A percentile compares a stretch with the other conserved stretches of the same genome.
Evolutionary conservation across 2,888 invertebrate genomes (phyloP).

Genomic region (Drosophila atripex): DNA sequence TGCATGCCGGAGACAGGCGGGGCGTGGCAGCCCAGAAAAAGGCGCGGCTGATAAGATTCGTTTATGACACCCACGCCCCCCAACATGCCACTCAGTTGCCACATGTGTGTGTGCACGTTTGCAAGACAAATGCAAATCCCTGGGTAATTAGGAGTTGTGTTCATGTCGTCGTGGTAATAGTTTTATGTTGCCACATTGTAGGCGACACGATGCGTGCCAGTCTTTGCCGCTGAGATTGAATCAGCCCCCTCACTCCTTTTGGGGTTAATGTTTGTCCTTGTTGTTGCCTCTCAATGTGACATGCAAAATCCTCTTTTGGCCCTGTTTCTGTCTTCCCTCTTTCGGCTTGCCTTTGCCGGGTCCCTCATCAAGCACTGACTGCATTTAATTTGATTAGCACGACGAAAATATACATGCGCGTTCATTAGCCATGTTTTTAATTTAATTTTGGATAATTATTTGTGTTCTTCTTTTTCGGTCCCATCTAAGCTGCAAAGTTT

Average conservation of each 20-base stretch:
- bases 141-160: constrained; percentile 81
- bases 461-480: constrained; percentile 7
- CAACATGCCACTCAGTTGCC: constrained; percentile 42
- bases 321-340: constrained; percentile 4
- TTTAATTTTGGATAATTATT: constrained; percentile 61
- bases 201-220: constrained; percentile 65
- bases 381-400: constrained; percentile 73
- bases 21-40: constrained; percentile 50
- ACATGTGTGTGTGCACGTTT: constrained; percentile 30
- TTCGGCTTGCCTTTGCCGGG: neutral
- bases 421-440: constrained; percentile 70
- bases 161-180: constrained; percentile 79
- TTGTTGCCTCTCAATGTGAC: constrained; percentile 38
- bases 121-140: constrained; percentile 80
- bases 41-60: constrained; percentile 68
- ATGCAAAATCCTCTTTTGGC: constrained; percentile 30
- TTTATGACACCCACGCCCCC: constrained; percentile 70
- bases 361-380: constrained; percentile 54
- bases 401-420: constrained; percentile 49
- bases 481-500: constrained; percentile 32
- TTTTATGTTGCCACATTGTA: constrained; percentile 79
- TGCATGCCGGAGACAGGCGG: constrained; percentile 47
- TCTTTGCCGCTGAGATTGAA: constrained; percentile 63
- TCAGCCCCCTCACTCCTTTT: constrained; percentile 49
- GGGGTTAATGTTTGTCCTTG: constrained; percentile 68